phyloP scores from a whole-genome alignment of 2,888 invertebrate species.

The Apocheima hispidaria region DNA sequence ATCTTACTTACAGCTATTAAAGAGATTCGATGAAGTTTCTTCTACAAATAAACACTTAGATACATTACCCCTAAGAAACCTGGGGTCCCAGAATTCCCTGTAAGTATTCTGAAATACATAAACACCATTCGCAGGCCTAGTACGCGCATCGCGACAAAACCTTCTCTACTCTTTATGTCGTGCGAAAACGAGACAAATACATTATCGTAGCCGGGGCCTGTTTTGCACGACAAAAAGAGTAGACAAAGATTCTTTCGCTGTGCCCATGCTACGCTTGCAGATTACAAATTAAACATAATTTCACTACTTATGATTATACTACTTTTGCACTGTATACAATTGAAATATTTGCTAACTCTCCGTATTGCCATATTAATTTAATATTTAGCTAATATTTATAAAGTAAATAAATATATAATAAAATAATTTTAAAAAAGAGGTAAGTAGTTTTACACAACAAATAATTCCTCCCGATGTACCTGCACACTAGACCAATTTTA shows the following conservation, averaged over 20 bases:
- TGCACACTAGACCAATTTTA: no score
- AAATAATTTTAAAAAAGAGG: no score
- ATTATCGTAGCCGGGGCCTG: no score
- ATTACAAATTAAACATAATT: conserved; percentile 3
- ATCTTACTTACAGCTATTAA: background rate
- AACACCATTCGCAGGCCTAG: no score
- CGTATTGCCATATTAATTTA: background rate
- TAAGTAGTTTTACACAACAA: no score
- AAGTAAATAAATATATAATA: background rate
- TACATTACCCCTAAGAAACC: background rate
- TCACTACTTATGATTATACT: conserved; percentile 21
- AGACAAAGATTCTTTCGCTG: no score
- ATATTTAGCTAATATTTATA: background rate
- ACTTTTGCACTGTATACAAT: conserved; percentile 31
- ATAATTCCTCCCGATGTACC: no score
- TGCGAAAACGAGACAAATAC: no score
- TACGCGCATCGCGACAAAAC: no score
- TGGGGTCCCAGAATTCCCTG: background rate
- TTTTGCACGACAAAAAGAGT: no score
- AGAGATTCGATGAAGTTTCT: conserved; percentile 1
- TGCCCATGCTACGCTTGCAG: background rate
- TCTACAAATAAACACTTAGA: background rate
- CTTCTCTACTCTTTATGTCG: no score
- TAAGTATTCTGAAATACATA: background rate
- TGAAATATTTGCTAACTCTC: conserved; percentile 29